Percentiles rank a stretch among this genome's conserved stretches.
Evolutionary conservation across 1,140 invertebrate species (phyloP).

Genomic region (Drosophila navojoa): DNA sequence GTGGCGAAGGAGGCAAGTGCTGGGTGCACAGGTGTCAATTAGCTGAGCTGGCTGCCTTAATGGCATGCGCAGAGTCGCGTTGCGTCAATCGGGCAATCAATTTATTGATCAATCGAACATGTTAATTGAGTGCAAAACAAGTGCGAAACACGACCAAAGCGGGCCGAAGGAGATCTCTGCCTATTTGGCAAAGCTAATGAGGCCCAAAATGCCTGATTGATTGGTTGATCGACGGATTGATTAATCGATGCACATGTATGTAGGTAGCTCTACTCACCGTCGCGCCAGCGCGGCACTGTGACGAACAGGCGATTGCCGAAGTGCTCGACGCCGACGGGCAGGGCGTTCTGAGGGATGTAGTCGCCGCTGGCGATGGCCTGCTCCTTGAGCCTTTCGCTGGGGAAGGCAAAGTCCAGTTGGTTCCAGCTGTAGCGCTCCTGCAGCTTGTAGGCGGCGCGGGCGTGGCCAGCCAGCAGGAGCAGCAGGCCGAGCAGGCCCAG

Average conservation of each 20-base stretch:
- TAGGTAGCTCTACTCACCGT: slow-evolving; percentile 84
- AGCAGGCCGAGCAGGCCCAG: slow-evolving; percentile 8
- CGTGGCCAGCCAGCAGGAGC: slow-evolving; percentile 19
- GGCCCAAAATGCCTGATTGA: slow-evolving; percentile 48
- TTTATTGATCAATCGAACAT: slow-evolving; percentile 16
- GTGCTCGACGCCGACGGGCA: slow-evolving; percentile 91
- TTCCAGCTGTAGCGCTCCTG: slow-evolving; percentile 90
- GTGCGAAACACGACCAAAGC: neutral
- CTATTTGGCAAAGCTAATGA: slow-evolving; percentile 42
- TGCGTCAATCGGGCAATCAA: slow-evolving; percentile 14
- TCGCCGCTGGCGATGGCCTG: slow-evolving; percentile 87
- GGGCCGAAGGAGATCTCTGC: neutral
- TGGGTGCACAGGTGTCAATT: slow-evolving; percentile 5
- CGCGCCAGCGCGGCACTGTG: slow-evolving; percentile 90
- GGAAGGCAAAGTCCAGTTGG: slow-evolving; percentile 90
- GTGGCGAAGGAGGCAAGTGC: neutral
- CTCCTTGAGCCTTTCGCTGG: slow-evolving; percentile 86
- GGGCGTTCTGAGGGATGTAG: slow-evolving; percentile 89
- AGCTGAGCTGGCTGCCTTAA: slow-evolving; percentile 1
- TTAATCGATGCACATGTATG: too few relatives aligned
- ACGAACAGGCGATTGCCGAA: slow-evolving; percentile 91
- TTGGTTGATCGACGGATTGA: neutral
- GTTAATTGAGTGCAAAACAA: slow-evolving; percentile 4
- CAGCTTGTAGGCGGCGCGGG: slow-evolving; percentile 85
- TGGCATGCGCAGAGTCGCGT: neutral